Conservation (phyloP, 2,113 vertebrate species). For the Pleuronectes platessa region DNA sequence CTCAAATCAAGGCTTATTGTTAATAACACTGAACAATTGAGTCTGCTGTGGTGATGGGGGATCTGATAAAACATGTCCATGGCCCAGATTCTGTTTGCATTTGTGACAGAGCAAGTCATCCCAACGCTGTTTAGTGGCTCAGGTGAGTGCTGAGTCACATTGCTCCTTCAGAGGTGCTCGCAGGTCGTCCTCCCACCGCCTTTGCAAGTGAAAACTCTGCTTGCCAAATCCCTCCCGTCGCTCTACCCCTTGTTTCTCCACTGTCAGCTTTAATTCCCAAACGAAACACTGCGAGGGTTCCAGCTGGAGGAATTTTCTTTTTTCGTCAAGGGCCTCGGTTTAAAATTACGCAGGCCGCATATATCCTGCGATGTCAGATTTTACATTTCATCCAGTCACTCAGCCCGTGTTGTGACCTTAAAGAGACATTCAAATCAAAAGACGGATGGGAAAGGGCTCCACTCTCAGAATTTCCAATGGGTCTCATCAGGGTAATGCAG, state of each 20-base stretch:
- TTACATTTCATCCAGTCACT: slow-evolving; percentile 40
- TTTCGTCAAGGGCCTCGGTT: no score
- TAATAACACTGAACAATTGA: slow-evolving; percentile 25
- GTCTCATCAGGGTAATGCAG: slow-evolving; percentile 52
- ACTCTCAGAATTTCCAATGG: slow-evolving; percentile 27
- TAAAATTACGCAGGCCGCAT: slow-evolving; percentile 7
- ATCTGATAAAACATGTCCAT: slow-evolving; percentile 27
- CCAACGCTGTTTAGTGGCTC: slow-evolving; percentile 20
- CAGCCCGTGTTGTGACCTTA: slow-evolving; percentile 54
- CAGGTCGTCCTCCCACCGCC: slow-evolving; percentile 48
- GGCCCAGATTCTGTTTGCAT: slow-evolving; percentile 3
- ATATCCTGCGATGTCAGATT: slow-evolving; percentile 37
- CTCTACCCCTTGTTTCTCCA: slow-evolving; percentile 24
- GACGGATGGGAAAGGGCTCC: slow-evolving; percentile 47
- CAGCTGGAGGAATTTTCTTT: neutral
- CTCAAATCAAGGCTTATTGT: slow-evolving; percentile 27
- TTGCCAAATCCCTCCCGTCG: slow-evolving; percentile 50
- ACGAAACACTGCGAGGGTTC: slow-evolving; percentile 24
- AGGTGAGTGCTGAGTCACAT: slow-evolving; percentile 66
- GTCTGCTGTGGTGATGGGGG: slow-evolving; percentile 13
- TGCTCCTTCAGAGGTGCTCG: slow-evolving; percentile 39
- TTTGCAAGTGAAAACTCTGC: slow-evolving; percentile 36
- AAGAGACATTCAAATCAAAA: slow-evolving; percentile 43
- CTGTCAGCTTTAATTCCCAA: slow-evolving; percentile 60
- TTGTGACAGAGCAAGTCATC: slow-evolving; percentile 30